Conservation (phyloP, 2,113 vertebrate genomes). For the Paratilapia polleni region DNA sequence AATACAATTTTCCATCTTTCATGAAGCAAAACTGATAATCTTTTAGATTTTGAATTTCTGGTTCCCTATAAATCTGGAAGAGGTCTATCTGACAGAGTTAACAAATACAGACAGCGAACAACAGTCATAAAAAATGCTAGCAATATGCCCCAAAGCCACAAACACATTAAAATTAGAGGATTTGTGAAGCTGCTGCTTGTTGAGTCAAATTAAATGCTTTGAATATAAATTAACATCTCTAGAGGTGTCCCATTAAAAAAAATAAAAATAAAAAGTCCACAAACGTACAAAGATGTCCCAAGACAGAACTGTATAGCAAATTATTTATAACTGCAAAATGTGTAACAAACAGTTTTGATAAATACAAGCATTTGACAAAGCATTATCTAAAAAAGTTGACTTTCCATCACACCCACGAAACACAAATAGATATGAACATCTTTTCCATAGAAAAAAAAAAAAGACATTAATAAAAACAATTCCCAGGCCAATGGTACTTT, state of each 20-base stretch:
- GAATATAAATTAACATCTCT: not conserved
- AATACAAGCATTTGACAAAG: conserved; percentile 82
- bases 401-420: conserved; percentile 61
- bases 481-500: conserved; percentile 59
- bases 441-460: conserved; percentile 56
- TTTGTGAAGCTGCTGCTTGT: not conserved
- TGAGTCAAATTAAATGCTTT: not conserved
- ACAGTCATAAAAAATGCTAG: not conserved
- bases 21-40: accelerated
- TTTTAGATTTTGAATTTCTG: not conserved
- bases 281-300: not conserved
- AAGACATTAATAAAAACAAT: conserved; percentile 28
- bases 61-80: not conserved
- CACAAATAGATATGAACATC: conserved; percentile 62
- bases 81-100: too few relatives aligned
- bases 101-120: not conserved
- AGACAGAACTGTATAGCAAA: conserved; percentile 60
- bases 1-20: not conserved
- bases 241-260: not conserved
- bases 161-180: not conserved
- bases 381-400: conserved; percentile 59
- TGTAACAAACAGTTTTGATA: conserved; percentile 81
- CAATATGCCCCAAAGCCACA: not conserved
- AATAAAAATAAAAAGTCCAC: not conserved
- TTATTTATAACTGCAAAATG: conserved; percentile 79